A percentile compares a stretch with the other conserved stretches of the same genome.
Evolutionary conservation across 2,888 invertebrate species (phyloP).

Genomic region (Dilophus febrilis): DNA sequence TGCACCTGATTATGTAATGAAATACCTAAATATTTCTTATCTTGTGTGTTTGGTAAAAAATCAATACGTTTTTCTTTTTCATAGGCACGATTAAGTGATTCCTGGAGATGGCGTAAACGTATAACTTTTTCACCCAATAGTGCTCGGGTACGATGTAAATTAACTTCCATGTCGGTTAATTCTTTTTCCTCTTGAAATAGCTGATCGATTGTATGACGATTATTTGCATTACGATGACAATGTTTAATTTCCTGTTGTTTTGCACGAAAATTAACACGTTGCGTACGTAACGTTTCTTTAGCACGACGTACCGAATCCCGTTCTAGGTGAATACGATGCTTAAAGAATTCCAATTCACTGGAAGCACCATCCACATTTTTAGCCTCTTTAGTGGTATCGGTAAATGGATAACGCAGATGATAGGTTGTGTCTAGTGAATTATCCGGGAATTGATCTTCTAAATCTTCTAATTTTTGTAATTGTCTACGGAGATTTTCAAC

Average conservation of each 20-base stretch:
- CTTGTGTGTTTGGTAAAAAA: conserved; percentile 14
- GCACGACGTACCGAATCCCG: conserved; percentile 68
- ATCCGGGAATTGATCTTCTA: conserved; percentile 66
- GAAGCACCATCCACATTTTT: conserved; percentile 21
- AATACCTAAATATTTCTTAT: too few relatives aligned
- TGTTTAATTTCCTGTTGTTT: conserved; percentile 40
- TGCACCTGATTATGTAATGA: too few relatives aligned
- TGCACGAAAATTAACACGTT: conserved; percentile 49
- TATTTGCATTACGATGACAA: conserved; percentile 22
- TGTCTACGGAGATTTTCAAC: conserved; percentile 66
- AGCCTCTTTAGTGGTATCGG: conserved; percentile 34
- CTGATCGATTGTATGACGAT: conserved; percentile 24
- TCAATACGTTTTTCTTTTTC: conserved; percentile 26
- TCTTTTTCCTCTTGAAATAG: conserved; percentile 58
- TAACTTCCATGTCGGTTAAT: conserved; percentile 68
- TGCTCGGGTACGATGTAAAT: conserved; percentile 61
- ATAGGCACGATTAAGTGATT: conserved; percentile 45
- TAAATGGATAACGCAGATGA: conserved; percentile 64
- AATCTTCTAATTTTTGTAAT: conserved; percentile 60
- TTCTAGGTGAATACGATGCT: conserved; percentile 64
- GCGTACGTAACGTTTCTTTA: conserved; percentile 52
- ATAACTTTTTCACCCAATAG: conserved; percentile 70
- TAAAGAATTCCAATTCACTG: conserved; percentile 66
- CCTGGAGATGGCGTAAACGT: conserved; percentile 58
- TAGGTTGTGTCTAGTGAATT: conserved; percentile 53